Base-by-base conservation (phyloP, 2,888 invertebrate genomes). In the Taphrorychus bicolor region DNA sequence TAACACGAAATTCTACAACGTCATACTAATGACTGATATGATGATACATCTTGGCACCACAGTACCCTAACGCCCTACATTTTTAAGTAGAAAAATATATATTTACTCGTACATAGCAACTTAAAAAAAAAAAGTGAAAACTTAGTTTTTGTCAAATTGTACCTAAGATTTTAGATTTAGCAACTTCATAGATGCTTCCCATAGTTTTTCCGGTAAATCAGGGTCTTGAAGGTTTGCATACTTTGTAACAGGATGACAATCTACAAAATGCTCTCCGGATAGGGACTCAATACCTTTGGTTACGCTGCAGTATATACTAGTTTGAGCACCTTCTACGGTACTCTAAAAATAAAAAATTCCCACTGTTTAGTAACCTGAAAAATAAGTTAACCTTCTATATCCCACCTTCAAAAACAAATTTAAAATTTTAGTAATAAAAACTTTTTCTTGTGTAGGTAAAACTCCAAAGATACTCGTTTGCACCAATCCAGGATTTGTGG, bases 321-420 rank as follows among this genome's bases (percentile, higher is more conserved):
- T 81, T 70, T 82, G 82, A 2, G 80, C 80, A 5, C 81, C 81
- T 69, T 79, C 77, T 16, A 57, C 19, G 3, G 68, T 51, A 5
- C 65, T 69, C 73, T 75, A 51, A 49, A 73, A 74, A 53, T 17
- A 72, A 21, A 22, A 49, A 53, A n/a, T n/a, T n/a, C n/a, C 32
- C 24, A 19, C 52, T 2, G 7, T 52, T 52, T 19, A 14, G 23
- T 52, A 9, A n/a, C n/a, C n/a, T 19, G 14, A 2, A 21, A 17
- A 17, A 17, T 51, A 11, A 19, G 16, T 7, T 1, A 51, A 51
- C 7, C 1, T 5, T 17, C 16, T 19, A 42, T 4, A 17, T 49
- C 40, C 19, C 5, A 64, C 63, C 56, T 68, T 68, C 5, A 53
- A 41, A 19, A 69, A 60, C 18, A 16, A 42, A n/a, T 45, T 16